Percentiles rank a stretch among this genome's conserved stretches.
Evolutionary conservation across 1,140 invertebrate genomes (phyloP).

Genomic region (Aphidius gifuensis): DNA sequence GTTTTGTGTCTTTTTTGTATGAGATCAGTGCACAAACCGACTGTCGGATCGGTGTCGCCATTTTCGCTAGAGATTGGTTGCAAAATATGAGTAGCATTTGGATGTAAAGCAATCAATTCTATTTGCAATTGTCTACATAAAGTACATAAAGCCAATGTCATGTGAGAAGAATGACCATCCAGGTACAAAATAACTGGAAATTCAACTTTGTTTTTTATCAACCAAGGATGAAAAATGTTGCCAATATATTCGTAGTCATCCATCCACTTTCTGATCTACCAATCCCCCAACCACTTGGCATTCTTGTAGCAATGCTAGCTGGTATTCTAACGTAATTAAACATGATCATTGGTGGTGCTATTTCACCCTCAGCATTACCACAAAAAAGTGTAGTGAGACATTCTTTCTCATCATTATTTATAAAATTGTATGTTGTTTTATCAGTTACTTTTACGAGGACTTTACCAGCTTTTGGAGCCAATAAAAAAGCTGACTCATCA

Average conservation of each 20-base stretch:
- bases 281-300: constrained; percentile 37
- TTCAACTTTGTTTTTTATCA: constrained; percentile 29
- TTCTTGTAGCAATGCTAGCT: constrained; percentile 26
- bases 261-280: constrained; percentile 40
- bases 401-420: constrained; percentile 44
- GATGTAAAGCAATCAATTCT: constrained; percentile 24
- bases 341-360: constrained; percentile 40
- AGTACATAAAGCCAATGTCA: constrained; percentile 37
- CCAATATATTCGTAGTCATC: constrained; percentile 47
- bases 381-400: constrained; percentile 41
- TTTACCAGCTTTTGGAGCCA: constrained; percentile 30
- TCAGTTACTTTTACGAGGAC: constrained; percentile 34
- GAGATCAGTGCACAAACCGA: too few relatives aligned
- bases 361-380: constrained; percentile 40
- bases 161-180: constrained; percentile 47
- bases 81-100: constrained; percentile 43
- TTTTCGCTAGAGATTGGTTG: too few relatives aligned
- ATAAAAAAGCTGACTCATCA: constrained; percentile 35
- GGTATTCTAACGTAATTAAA: constrained; percentile 40
- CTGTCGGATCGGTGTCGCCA: too few relatives aligned
- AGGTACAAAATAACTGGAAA: constrained; percentile 45
- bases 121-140: constrained; percentile 42
- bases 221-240: constrained; percentile 42
- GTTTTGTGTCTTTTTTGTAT: too few relatives aligned
- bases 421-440: constrained; percentile 33